Evolutionary conservation across 2,888 invertebrate species (phyloP).

Genomic region (Hirtodrosophila alboralis): DNA sequence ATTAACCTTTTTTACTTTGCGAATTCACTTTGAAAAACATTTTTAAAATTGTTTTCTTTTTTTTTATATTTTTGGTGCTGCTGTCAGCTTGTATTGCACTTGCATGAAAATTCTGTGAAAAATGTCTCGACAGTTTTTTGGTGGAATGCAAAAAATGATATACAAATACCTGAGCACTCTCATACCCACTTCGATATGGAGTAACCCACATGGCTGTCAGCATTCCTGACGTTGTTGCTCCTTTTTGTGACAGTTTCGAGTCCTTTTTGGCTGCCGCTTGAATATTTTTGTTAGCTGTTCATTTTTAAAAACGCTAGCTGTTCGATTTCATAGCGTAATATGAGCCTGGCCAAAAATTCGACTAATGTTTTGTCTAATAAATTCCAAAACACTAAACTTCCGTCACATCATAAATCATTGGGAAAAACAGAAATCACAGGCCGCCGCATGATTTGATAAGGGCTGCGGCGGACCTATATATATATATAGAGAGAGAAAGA

Average conservation of each 20-base stretch:
- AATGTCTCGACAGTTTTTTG: constrained; percentile 52
- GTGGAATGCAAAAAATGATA: constrained; percentile 29
- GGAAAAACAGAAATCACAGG: constrained; percentile 38
- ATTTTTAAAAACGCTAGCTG: constrained; percentile 17
- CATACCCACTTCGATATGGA: constrained; percentile 33
- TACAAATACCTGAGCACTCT: constrained; percentile 48
- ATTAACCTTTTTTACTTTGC: background rate
- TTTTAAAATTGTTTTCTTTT: background rate
- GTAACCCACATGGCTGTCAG: constrained; percentile 29
- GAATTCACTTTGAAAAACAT: background rate
- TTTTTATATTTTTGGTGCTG: constrained; percentile 6
- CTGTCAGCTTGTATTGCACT: constrained; percentile 10
- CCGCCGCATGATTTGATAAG: constrained; percentile 54
- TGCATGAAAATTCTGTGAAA: constrained; percentile 41
- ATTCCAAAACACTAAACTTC: constrained; percentile 74
- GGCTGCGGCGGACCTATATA: constrained; percentile 36
- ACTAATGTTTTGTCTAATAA: constrained; percentile 72
- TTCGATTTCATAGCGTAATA: constrained; percentile 41
- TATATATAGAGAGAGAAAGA: background rate
- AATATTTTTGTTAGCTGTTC: constrained; percentile 7
- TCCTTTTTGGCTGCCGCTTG: constrained; percentile 55
- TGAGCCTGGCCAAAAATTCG: constrained; percentile 31
- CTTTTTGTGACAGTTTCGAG: constrained; percentile 72
- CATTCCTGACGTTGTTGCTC: constrained; percentile 56
- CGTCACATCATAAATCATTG: constrained; percentile 73